Evolutionary conservation across 2,888 invertebrate genomes (phyloP).

Genomic region (Hirtodrosophila duncani): DNA sequence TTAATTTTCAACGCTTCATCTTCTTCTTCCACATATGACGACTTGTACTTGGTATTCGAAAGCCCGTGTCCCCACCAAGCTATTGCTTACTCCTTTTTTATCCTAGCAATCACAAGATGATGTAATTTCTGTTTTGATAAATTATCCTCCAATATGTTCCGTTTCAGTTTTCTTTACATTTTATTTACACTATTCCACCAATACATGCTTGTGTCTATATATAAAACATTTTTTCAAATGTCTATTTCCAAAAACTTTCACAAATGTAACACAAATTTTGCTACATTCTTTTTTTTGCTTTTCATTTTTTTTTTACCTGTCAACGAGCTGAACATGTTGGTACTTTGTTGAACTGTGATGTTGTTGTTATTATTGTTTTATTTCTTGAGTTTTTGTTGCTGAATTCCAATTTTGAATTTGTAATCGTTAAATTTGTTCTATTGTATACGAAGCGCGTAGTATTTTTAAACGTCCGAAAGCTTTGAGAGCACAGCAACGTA

Average conservation of each 20-base stretch:
- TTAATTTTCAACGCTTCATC: conserved; percentile 37
- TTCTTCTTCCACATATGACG: conserved; percentile 8
- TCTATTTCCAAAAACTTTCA: conserved; percentile 54
- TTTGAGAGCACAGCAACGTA: conserved; percentile 68
- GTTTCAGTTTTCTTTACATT: conserved; percentile 4
- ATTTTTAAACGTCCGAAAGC: conserved; percentile 63
- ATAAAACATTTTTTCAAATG: conserved; percentile 32
- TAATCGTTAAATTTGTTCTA: conserved; percentile 21
- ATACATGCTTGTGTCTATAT: neutral
- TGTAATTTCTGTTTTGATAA: no score
- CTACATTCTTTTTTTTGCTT: neutral
- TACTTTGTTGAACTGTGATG: conserved; percentile 14
- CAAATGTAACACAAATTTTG: conserved; percentile 14
- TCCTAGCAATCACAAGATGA: no score
- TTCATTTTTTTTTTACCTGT: conserved; percentile 73
- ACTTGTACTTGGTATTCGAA: no score
- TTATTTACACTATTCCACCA: conserved; percentile 21
- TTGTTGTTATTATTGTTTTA: conserved; percentile 7
- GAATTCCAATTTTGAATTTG: conserved; percentile 18
- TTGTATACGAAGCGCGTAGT: conserved; percentile 53
- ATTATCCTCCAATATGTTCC: no score
- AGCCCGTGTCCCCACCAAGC: no score
- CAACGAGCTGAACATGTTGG: conserved; percentile 77
- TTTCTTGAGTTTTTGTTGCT: conserved; percentile 20
- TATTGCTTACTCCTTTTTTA: no score